These are phyloP conservation scores for Cacoxenus indagator DNA, from an alignment of 2,888 invertebrate species.

Conservation along the genomic window DNA sequence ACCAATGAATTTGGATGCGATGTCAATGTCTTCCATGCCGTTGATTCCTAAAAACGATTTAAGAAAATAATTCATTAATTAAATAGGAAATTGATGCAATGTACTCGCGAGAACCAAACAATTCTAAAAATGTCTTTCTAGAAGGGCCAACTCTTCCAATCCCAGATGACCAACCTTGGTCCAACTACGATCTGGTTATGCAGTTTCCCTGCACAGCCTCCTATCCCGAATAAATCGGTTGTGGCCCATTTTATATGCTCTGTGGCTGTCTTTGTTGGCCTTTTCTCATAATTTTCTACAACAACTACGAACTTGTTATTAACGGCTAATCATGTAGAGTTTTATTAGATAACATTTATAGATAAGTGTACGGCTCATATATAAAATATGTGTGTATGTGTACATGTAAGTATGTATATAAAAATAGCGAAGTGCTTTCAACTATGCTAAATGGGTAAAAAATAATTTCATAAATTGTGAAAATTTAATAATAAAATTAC, in stretches of 20 bases:
- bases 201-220: too few species aligned
- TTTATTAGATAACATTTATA: not conserved
- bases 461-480: not conserved
- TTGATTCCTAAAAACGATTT: constrained; percentile 64
- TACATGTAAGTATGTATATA: not conserved
- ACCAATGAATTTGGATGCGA: constrained; percentile 70
- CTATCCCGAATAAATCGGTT: too few species aligned
- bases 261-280: too few species aligned
- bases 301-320: not conserved
- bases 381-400: not conserved
- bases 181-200: too few species aligned
- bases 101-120: too few species aligned
- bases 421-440: not conserved
- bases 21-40: constrained; percentile 70
- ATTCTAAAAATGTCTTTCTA: too few species aligned
- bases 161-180: too few species aligned
- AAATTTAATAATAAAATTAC: not conserved
- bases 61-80: not conserved
- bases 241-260: too few species aligned
- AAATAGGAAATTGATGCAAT: too few species aligned
- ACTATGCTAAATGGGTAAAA: not conserved
- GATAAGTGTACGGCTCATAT: not conserved
- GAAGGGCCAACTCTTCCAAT: too few species aligned
- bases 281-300: not conserved
- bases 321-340: not conserved